These are phyloP conservation scores for Pemphigus obesinymphae DNA, from an alignment of 1,140 invertebrate genomes.

Conservation along the genomic window DNA sequence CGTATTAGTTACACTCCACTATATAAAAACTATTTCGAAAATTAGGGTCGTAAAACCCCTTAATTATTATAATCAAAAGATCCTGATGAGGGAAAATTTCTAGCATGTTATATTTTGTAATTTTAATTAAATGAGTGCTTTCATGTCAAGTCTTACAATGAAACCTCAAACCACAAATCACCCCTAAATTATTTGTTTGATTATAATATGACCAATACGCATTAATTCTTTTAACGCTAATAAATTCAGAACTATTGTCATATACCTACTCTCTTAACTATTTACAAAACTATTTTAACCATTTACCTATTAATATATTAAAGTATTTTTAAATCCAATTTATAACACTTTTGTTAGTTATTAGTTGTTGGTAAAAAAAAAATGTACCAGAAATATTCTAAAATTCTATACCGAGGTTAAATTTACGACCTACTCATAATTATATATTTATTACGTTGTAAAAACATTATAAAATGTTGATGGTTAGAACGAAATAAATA, in stretches of 20 bases:
- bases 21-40: no score
- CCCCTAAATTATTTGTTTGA: not conserved
- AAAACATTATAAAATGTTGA: no score
- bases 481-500: no score
- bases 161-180: not conserved
- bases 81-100: not conserved
- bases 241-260: not conserved
- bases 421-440: no score
- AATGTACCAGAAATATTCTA: no score
- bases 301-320: not conserved
- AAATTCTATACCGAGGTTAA: no score
- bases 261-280: not conserved
- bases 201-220: not conserved
- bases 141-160: no score
- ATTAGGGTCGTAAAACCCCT: no score
- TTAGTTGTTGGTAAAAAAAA: no score
- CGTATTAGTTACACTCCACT: no score
- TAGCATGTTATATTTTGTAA: not conserved
- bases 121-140: not conserved
- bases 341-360: not conserved
- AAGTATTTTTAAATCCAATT: not conserved
- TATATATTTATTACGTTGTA: no score
- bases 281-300: not conserved
- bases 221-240: not conserved
- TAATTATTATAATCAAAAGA: not conserved